phyloP scores from a whole-genome alignment of 2,888 invertebrate genomes.

The Callyntrura sp. region DNA sequence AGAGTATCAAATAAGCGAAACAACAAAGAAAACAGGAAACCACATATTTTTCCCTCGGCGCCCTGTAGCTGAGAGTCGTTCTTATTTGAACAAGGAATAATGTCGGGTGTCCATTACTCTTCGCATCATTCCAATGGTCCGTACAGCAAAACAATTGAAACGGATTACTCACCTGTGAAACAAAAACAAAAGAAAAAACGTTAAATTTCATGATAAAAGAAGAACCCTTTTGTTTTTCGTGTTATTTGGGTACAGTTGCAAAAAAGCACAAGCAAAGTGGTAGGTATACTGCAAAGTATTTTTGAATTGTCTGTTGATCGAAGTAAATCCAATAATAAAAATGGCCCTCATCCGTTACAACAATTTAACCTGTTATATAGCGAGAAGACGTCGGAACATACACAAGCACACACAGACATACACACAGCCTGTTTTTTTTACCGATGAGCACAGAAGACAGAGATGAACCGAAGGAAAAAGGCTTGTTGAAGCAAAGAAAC shows the following conservation, averaged over 20 bases:
- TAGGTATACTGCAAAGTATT: slow-evolving; percentile 3
- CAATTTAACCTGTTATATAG: slow-evolving; percentile 16
- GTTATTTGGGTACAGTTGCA: neutral
- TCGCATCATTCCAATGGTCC: slow-evolving; percentile 4
- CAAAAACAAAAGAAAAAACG: slow-evolving; percentile 9
- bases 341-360: slow-evolving; percentile 34
- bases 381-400: too few relatives aligned
- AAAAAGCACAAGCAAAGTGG: neutral
- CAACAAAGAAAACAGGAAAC: slow-evolving; percentile 17
- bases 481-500: slow-evolving; percentile 27
- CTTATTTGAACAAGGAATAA: neutral
- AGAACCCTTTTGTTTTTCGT: neutral
- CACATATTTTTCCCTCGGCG: neutral
- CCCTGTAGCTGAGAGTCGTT: neutral
- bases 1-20: slow-evolving; percentile 19
- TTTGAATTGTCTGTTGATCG: slow-evolving; percentile 8
- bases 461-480: neutral
- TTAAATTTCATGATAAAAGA: neutral
- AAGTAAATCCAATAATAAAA: slow-evolving; percentile 39
- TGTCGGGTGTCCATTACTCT: neutral
- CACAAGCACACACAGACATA: too few relatives aligned
- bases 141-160: neutral
- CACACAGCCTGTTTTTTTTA: neutral
- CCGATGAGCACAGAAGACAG: neutral
- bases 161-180: slow-evolving; percentile 54